phyloP scores from a whole-genome alignment of 2,888 invertebrate species.

The Prenolepis imparis region DNA sequence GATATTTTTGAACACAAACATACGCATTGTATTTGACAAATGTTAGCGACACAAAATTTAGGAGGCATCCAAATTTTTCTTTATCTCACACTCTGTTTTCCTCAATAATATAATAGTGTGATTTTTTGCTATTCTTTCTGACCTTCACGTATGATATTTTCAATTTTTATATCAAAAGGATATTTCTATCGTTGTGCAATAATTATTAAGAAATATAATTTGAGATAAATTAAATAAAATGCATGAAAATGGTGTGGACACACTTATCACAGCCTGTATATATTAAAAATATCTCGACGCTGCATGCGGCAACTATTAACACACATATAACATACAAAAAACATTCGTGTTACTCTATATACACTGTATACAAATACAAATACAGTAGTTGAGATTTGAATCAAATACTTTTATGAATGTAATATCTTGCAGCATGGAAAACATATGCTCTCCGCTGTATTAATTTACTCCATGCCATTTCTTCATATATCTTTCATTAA shows the following conservation, averaged over 20 bases:
- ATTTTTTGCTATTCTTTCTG: not conserved
- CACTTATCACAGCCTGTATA: not conserved
- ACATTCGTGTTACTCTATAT: not conserved
- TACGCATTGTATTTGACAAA: not conserved
- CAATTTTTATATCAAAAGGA: not conserved
- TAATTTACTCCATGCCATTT: slow-evolving; percentile 1
- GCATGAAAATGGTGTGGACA: slow-evolving; percentile 44
- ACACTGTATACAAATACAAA: not conserved
- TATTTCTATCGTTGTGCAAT: not conserved
- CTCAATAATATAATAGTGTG: not conserved
- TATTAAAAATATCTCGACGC: not conserved
- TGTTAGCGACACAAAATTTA: not conserved
- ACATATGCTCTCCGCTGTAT: not conserved
- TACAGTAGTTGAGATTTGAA: not conserved
- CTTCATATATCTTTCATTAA: slow-evolving; percentile 7
- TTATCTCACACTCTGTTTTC: not conserved
- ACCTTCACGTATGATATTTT: not conserved
- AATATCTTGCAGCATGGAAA: slow-evolving; percentile 44
- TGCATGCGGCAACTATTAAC: slow-evolving; percentile 42
- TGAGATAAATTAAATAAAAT: slow-evolving; percentile 19
- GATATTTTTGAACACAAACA: slow-evolving; percentile 9
- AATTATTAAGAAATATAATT: slow-evolving; percentile 17
- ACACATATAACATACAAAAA: slow-evolving; percentile 21
- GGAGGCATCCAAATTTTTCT: not conserved
- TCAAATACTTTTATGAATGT: not conserved